Conservation (phyloP, 2,888 invertebrate genomes). For the Trichogramma evanescens region DNA sequence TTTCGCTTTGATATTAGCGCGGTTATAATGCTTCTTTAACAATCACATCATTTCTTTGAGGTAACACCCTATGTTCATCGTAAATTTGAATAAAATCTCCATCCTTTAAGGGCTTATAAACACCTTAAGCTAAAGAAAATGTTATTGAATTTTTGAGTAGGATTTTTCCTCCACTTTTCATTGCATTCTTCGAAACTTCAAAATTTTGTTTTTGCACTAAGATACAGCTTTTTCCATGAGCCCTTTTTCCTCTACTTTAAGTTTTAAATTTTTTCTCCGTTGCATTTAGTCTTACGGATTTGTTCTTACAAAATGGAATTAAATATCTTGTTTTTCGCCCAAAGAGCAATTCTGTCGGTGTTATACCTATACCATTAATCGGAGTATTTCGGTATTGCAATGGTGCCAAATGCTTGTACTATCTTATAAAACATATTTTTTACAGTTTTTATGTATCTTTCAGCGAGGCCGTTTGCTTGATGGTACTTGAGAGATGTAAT, state of each 20-base stretch:
- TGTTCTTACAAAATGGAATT: conserved; percentile 5
- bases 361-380: conserved; percentile 12
- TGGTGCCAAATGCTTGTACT: conserved; percentile 7
- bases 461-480: conserved; percentile 15
- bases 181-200: neutral
- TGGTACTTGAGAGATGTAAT: conserved; percentile 14
- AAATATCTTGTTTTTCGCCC: conserved; percentile 14
- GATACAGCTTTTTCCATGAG: too few species aligned
- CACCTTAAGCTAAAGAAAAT: neutral
- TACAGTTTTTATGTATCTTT: conserved; percentile 20
- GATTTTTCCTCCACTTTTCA: too few species aligned
- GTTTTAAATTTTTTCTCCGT: neutral
- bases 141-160: too few species aligned
- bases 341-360: conserved; percentile 22
- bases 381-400: conserved; percentile 24
- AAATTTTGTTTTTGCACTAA: conserved; percentile 4
- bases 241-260: neutral
- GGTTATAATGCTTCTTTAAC: neutral
- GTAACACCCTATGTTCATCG: neutral
- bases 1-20: conserved; percentile 1
- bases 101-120: conserved; percentile 3
- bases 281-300: neutral
- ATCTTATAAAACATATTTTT: conserved; percentile 18
- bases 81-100: conserved; percentile 11
- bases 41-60: conserved; percentile 4